Evolutionary conservation across 1,140 invertebrate genomes (phyloP), one percentile per base, ranked within the genome.

Genomic region (Parapsyche elsis): DNA sequence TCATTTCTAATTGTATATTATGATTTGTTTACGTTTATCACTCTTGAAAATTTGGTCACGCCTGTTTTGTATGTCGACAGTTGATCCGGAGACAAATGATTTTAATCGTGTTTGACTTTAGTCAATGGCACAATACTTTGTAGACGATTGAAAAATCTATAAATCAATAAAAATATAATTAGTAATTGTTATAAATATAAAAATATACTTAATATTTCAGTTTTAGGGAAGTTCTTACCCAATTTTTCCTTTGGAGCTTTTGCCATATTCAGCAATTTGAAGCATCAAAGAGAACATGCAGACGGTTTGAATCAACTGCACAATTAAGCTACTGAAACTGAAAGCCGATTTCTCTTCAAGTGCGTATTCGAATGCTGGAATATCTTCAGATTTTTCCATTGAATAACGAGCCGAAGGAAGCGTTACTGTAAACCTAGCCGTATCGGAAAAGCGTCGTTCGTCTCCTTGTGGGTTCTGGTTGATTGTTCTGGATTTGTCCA

Each of bases 251-350:
- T 83, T 82, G 21, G 53, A 74, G 53, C 71, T 59, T 49, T 80
- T 80, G 23, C 77, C 21, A 46, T 59, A 71, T 38, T 45, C 70
- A 24, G 76, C 59, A 12, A 83, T 70, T 75, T 83, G 81, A 10
- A 83, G 49, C 5, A 83, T 7, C 16, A 83, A 38, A 38, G 76
- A 71, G 30, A 67, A 80, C 24, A 83, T 80, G 71, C 79, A 83
- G 21, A 83, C 46, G 12, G 76, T 77, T 71, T 80, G 80, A 67
- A 83, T 61, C 21, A 83, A 30, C 71, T 83, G 79, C n/a, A 74
- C 61, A 26, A 76, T 46, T 10, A 80, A 44, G 19, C 75, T 74
- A 12, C 53, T 30, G 46, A 80, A 26, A 21, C 71, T 21, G 12
- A 80, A 73, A 12, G 64, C 1, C 12, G 64, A 67, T 26, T 67